Base-by-base conservation (phyloP, 1,140 invertebrate species). In the Bacillus rossius region DNA sequence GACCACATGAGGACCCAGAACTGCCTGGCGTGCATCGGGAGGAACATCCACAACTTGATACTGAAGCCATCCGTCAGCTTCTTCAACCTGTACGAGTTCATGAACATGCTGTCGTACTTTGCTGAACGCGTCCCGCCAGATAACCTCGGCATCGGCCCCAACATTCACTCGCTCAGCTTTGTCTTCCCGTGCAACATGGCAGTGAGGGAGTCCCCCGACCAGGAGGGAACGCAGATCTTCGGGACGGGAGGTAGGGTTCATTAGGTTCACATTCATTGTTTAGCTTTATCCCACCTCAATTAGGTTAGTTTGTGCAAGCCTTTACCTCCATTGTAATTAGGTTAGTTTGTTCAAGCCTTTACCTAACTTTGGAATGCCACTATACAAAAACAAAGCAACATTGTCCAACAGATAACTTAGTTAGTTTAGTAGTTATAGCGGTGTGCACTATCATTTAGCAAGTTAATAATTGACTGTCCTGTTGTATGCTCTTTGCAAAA, bases 51-150 rank as follows among this genome's bases (percentile, higher is more conserved):
- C 48, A 79, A 76, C 10, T 70, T 93, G 3, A 78, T 87, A 10
- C 85, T 94, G 56, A 78, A 81, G 16, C 89, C 89, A 0, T 88
- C 87, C 77, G 75, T 80, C 22, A 91, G 91, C 70, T 91, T 92
- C 61, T 87, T 87, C 65, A 92, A 92, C 69, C 75, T 92, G 2
- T 92, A 87, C 65, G 88, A 92, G 70, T 92, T 92, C 65, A 89
- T 91, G 83, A 88, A 86, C 34, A 83, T 91, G 77, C 68, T 88
- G 41, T 86, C 84, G 2, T 91, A 84, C 79, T 89, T 85, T 61
- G 79, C 80, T 1, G 85, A 88, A 65, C 69, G 74, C 41, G 69
- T 69, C 17, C 23, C 47, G 10, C 16, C n/a, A 29, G 29, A 45
- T 23, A 26, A 26, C 16, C 19, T 67, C 2, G 78, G 77, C 25